These are phyloP conservation scores for Brevimyrus niger DNA, from an alignment of 2,113 vertebrate species.

Conservation along the genomic window DNA sequence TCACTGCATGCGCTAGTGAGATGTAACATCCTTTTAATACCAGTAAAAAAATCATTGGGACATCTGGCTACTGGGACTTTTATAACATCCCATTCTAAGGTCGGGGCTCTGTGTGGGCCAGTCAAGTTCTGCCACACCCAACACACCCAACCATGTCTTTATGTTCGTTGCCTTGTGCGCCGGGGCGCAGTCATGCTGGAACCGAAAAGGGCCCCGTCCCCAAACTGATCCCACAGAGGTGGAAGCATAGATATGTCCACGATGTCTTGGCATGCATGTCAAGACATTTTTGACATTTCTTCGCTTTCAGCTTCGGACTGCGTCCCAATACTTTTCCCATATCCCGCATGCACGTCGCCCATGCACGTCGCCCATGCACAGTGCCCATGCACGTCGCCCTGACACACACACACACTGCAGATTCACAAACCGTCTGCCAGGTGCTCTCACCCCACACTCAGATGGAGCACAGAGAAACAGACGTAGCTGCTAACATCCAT, in stretches of 20 bases:
- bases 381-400: neutral
- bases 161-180: neutral
- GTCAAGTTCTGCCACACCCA: neutral
- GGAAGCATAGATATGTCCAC: neutral
- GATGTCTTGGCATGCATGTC: neutral
- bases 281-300: neutral
- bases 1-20: neutral
- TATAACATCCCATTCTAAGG: neutral
- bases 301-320: neutral
- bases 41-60: neutral
- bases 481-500: slow-evolving; percentile 7
- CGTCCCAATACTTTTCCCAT: neutral
- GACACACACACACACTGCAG: neutral
- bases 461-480: slow-evolving; percentile 27
- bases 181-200: neutral
- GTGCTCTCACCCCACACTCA: slow-evolving; percentile 22
- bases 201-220: neutral
- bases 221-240: neutral
- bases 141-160: neutral
- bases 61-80: neutral
- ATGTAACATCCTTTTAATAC: neutral
- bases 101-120: neutral
- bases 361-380: neutral
- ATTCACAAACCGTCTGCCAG: neutral
- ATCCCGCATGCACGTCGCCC: neutral